Evolutionary conservation across 2,797 vertebrate species (phyloP).

Genomic region (Geotria australis): DNA sequence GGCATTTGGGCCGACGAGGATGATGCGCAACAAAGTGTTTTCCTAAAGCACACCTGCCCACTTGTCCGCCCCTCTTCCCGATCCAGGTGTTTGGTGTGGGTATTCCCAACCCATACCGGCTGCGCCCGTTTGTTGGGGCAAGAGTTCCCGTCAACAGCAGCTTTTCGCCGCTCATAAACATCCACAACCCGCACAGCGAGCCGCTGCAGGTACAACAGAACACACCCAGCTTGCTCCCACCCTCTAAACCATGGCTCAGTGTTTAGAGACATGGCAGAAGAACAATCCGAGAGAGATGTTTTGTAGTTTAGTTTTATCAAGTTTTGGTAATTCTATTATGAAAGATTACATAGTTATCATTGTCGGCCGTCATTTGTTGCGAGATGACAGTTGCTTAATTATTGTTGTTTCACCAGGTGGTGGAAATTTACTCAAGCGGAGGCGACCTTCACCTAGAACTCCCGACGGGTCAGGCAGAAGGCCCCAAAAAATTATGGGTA

Average conservation of each 20-base stretch:
- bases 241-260: too few species aligned
- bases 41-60: too few species aligned
- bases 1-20: too few species aligned
- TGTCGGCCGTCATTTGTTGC: too few species aligned
- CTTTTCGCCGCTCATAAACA: conserved; percentile 91
- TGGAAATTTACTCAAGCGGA: conserved; percentile 96
- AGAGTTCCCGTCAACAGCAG: conserved; percentile 94
- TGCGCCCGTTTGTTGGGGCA: conserved; percentile 83
- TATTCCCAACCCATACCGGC: conserved; percentile 75
- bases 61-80: too few species aligned
- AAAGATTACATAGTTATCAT: too few species aligned
- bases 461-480: conserved; percentile 80
- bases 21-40: too few species aligned
- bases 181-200: conserved; percentile 86
- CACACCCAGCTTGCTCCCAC: not conserved
- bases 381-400: too few species aligned
- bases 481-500: conserved; percentile 72
- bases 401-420: conserved; percentile 22
- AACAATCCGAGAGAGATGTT: too few species aligned
- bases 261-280: too few species aligned
- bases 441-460: conserved; percentile 87
- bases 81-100: conserved; percentile 86
- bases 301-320: too few species aligned
- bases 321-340: too few species aligned
- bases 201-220: conserved; percentile 45